Conservation (phyloP, 2,797 vertebrate species). For the Tolypeutes matacus region DNA sequence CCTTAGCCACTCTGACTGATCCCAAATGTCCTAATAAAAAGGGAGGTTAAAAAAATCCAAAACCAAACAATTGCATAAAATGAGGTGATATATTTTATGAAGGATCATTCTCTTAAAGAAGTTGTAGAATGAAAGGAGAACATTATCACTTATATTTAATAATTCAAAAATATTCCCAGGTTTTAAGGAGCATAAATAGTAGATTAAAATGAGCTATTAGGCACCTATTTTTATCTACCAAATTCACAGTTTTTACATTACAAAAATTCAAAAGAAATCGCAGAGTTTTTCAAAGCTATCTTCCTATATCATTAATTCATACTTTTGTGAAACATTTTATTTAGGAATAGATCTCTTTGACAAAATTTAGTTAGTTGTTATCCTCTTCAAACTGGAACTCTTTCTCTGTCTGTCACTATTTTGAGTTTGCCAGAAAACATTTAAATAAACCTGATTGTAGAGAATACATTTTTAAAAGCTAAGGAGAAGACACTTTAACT, state of each 20-base stretch:
- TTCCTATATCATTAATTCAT: constrained; percentile 35
- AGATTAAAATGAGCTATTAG: neutral
- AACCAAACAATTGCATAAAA: constrained; percentile 28
- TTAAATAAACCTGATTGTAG: constrained; percentile 33
- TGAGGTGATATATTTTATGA: neutral
- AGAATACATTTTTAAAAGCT: neutral
- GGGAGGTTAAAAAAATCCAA: neutral
- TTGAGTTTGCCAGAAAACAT: neutral
- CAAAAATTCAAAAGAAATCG: constrained; percentile 19
- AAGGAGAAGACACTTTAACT: neutral
- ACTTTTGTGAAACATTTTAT: neutral
- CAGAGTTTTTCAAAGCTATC: neutral
- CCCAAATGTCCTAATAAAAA: constrained; percentile 29
- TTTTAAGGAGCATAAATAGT: neutral
- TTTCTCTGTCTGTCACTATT: neutral
- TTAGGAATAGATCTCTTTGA: constrained; percentile 42
- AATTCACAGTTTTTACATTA: constrained; percentile 50
- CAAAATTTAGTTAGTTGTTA: neutral
- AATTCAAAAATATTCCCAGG: neutral
- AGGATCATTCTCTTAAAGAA: neutral
- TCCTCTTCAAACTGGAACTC: neutral
- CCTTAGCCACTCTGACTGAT: neutral
- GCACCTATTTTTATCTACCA: constrained; percentile 27
- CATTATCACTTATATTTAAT: constrained; percentile 5
- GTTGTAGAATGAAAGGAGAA: neutral